Evolutionary conservation across 2,113 vertebrate species (phyloP), one percentile per base, ranked within the genome.

Genomic region (Phocoena sinus): DNA sequence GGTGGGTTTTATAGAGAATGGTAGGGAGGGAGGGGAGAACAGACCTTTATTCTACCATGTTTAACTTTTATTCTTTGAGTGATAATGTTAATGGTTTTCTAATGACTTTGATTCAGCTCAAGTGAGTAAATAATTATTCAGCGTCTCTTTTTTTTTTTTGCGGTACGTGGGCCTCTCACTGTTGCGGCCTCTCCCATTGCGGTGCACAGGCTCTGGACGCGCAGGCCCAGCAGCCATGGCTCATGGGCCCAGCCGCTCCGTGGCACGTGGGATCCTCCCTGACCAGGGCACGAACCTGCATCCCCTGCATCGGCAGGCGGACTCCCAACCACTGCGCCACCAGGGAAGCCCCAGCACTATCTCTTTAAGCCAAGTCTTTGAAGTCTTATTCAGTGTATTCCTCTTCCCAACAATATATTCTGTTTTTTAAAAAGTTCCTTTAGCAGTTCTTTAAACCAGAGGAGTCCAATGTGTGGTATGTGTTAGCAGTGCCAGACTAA

Each of bases 51-150:
- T 65, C 33, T 71, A 20, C 17, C 10, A 28, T 74, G 14, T 90
- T 84, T 97, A 70, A 53, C 92, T 95, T 86, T 56, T 81, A 76
- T 95, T 96, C 70, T 84, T 80, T 83, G 71, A 92, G 79, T 26
- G 21, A 60, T 83, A 67, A 38, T 93, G 60, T 70, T 77, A 80
- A 73, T 60, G 23, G n/a, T 80, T 70, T 95, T 83, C 62, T 94
- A 81, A 80, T 83, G 74, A 83, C 86, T 93, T 96, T 58, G 63
- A 79, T 70, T 89, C 50, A 84, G 38, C 63, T 74, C 73, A 86
- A n/a, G 41, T 88, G 74, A 92, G 18, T 74, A 87, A 86, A 74
- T 87, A 71, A 86, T 89, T 94, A 89, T 92, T 88, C 60, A 81
- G 26, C 33, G 25, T 73, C 91, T 81, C 2, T 47, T 47, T 47